Base-by-base conservation (phyloP, 35 echinoderm and acorn worm species). In the Ophiothrix spiculata region DNA sequence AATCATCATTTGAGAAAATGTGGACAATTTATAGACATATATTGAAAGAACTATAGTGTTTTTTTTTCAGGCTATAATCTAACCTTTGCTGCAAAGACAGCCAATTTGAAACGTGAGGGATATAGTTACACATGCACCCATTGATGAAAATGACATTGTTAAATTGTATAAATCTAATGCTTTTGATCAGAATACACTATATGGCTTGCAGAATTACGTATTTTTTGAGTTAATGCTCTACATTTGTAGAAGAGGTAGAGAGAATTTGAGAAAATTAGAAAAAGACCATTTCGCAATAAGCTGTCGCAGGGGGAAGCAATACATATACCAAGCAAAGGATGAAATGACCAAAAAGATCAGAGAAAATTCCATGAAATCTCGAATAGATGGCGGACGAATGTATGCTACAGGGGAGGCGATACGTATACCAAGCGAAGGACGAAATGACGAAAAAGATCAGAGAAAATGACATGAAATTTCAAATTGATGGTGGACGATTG, bases 61-160 rank as follows among this genome's bases (percentile, higher is more conserved):
- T n/a, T n/a, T 45, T 81, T 25, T 37, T 17, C 38, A 81, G 33
- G 38, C 79, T 0, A 45, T n/a, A n/a, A 81, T 33, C 17, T 0
- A 4, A 40, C 79, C 41, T 81, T 42, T 81, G 42, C 38, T 29
- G 79, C 79, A 31, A 41, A 45, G 29, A n/a, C 41, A 46, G 76
- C 38, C 32, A 39, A 87, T 39, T 31, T 87, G 28, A 87, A 80
- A 75, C 79, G 77, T 56, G 19, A 45, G 37, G 86, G 86, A 33
- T 42, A 36, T 77, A 77, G 77, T 17, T 39, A 87, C 41, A 42
- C 40, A 38, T 46, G 29, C 69, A 42, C 45, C 86, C 39, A 36
- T 87, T 78, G 75, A 87, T 78, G 49, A 87, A 78, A 80, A 56
- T 87, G 86, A 87, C 86, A 79, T 87, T 13, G 28, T 16, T 25